Base-by-base conservation (phyloP, 2,888 invertebrate species). In the Helleia helle region DNA sequence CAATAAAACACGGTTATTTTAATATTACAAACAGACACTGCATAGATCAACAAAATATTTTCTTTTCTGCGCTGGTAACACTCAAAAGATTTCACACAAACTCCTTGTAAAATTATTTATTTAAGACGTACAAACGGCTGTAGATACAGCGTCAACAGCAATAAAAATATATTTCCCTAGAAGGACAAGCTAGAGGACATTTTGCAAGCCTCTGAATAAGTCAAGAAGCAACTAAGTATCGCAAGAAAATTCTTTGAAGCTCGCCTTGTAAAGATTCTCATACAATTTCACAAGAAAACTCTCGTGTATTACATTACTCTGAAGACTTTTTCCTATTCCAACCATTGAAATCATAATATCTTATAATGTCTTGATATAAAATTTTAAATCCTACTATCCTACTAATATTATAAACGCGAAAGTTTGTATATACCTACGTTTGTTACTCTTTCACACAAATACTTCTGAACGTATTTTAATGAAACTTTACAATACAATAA, bases 151-250 rank as follows among this genome's bases (percentile, higher is more conserved):
- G 18, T 36, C 12, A 12, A 11, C 1, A 38, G 15, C 8, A 24
- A 22, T 28, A 30, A 39, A 30, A 39, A 14, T 8, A 22, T 22
- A 8, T 5, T n/a, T 13, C 15, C 2, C 37, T 13, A 5, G n/a
- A 38, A 39, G 15, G 1, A 30, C 30, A 30, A 39, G 30, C 7
- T 31, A 5, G 30, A 11, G 22, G 14, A 24, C 17, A 31, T 25
- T 13, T 61, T 49, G 28, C 17, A 40, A 40, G 40, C 11, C 17
- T 27, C 14, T 43, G 38, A 43, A 47, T 44, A 43, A 37, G 34
- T 41, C 40, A 41, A 44, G 40, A 31, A 40, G 40, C 38, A 24
- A 22, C 36, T 40, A 40, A 43, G 40, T 34, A 41, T 41, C 36
- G 18, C 11, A 36, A 24, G 31, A 17, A 43, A 42, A 40, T 36